These are phyloP conservation scores for Echinops telfairi DNA, from an alignment of 2,113 vertebrate genomes.

Conservation along the genomic window DNA sequence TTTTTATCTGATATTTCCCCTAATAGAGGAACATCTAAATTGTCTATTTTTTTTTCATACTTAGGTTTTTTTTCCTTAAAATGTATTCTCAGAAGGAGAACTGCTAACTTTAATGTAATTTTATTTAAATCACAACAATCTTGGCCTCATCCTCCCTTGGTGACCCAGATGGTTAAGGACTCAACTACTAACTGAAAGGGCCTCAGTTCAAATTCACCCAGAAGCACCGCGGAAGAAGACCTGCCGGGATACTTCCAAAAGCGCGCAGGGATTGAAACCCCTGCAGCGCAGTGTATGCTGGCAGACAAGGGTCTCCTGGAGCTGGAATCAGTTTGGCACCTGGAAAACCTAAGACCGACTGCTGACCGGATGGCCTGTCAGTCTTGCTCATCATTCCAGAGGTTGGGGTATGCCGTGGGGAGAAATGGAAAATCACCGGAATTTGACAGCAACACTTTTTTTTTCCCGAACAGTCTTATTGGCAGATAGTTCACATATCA, in stretches of 20 bases:
- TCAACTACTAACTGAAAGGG: not conserved
- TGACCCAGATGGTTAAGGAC: not conserved
- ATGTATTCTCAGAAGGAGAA: not conserved
- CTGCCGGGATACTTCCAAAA: not conserved
- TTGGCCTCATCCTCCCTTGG: not conserved
- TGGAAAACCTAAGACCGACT: not conserved
- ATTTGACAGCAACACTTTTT: no score
- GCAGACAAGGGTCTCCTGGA: not conserved
- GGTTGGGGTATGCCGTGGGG: not conserved
- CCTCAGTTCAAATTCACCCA: not conserved
- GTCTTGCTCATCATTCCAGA: not conserved
- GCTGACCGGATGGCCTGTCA: not conserved
- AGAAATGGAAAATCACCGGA: not conserved
- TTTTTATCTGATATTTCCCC: not conserved
- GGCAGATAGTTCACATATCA: no score
- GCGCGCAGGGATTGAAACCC: not conserved
- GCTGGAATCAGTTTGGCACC: not conserved
- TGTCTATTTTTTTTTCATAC: not conserved
- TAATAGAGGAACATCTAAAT: not conserved
- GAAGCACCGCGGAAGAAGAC: not conserved
- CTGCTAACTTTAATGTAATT: not conserved
- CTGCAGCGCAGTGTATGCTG: not conserved
- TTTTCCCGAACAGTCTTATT: no score
- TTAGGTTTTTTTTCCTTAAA: conserved; percentile 28
- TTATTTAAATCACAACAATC: not conserved